These are phyloP conservation scores for Drosophila hydei DNA, from an alignment of 1,140 invertebrate species.

Conservation along the genomic window DNA sequence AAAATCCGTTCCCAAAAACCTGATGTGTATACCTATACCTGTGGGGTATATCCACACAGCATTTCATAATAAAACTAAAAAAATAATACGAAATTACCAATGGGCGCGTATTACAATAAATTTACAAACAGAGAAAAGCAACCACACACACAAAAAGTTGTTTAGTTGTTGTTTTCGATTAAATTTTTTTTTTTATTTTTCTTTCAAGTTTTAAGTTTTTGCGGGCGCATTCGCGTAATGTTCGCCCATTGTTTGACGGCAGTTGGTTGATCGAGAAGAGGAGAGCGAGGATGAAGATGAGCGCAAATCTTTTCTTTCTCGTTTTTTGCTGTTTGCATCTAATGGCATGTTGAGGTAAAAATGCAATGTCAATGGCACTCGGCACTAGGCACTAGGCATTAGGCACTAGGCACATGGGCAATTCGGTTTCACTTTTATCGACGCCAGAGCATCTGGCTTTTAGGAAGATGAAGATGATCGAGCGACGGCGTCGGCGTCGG, in stretches of 20 bases:
- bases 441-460: slow-evolving; percentile 62
- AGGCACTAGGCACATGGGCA: slow-evolving; percentile 63
- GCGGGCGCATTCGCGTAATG: slow-evolving; percentile 71
- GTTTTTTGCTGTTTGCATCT: slow-evolving; percentile 71
- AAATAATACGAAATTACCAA: slow-evolving; percentile 78
- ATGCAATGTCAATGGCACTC: slow-evolving; percentile 80
- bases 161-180: slow-evolving; percentile 37
- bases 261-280: slow-evolving; percentile 25
- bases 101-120: slow-evolving; percentile 78
- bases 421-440: slow-evolving; percentile 81
- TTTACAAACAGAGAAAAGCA: slow-evolving; percentile 49
- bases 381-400: slow-evolving; percentile 48
- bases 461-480: slow-evolving; percentile 59
- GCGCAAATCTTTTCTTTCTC: slow-evolving; percentile 56
- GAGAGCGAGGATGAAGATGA: slow-evolving; percentile 24
- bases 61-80: slow-evolving; percentile 73
- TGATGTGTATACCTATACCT: slow-evolving; percentile 46
- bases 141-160: slow-evolving; percentile 24
- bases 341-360: slow-evolving; percentile 79
- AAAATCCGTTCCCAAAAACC: slow-evolving; percentile 45
- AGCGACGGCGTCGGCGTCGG: slow-evolving; percentile 21
- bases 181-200: slow-evolving; percentile 25
- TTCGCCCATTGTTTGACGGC: slow-evolving; percentile 68
- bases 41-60: slow-evolving; percentile 29
- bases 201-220: slow-evolving; percentile 39